A percentile compares a stretch with the other conserved stretches of the same genome.
Conservation (phyloP, 2,113 vertebrate genomes). For the Cebus imitator region DNA sequence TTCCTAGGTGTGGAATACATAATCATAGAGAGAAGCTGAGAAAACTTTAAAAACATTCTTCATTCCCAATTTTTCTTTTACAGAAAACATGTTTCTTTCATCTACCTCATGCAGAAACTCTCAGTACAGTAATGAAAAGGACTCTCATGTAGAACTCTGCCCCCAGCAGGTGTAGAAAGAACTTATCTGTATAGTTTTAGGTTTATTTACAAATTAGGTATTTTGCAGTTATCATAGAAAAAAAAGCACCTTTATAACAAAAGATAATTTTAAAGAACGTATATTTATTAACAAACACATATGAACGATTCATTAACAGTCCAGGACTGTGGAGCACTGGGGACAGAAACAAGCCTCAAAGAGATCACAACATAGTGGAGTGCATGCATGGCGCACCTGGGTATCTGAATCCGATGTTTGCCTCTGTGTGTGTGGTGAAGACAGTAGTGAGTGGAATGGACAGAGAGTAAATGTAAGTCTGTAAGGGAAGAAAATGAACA, state of each 20-base stretch:
- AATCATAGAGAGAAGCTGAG: background rate
- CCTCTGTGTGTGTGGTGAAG: background rate
- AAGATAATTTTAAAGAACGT: slow-evolving; percentile 24
- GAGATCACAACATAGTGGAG: background rate
- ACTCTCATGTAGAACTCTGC: slow-evolving; percentile 68
- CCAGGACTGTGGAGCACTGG: background rate
- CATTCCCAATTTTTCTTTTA: slow-evolving; percentile 14
- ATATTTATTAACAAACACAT: background rate
- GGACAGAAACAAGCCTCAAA: background rate
- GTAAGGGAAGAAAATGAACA: background rate
- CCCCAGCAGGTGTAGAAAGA: slow-evolving; percentile 40
- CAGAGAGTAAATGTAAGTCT: background rate
- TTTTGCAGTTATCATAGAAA: background rate
- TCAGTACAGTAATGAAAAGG: slow-evolving; percentile 61
- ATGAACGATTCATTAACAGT: background rate
- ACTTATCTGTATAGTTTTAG: background rate
- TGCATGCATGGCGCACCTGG: background rate
- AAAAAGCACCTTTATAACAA: background rate
- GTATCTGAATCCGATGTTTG: background rate
- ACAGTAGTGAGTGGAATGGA: background rate
- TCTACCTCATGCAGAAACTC: background rate
- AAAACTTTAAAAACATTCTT: background rate
- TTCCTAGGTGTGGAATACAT: background rate
- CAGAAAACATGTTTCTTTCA: background rate
- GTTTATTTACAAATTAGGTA: slow-evolving; percentile 35